A percentile compares a stretch with the other conserved stretches of the same genome.
Evolutionary conservation across 2,888 invertebrate genomes (phyloP).

Genomic region (Trachelus tabidus): DNA sequence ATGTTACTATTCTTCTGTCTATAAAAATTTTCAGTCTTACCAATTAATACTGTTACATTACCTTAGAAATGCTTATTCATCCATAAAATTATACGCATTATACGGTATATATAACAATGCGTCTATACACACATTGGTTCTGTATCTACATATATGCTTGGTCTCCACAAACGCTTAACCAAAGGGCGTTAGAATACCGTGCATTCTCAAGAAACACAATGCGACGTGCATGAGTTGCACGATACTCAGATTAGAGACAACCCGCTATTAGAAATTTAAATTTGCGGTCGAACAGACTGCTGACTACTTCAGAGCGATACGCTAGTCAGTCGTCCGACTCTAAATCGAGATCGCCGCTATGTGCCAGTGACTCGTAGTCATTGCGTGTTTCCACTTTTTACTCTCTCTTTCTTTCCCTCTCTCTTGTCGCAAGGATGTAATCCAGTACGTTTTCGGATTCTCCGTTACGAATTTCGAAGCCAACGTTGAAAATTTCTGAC

Average conservation of each 20-base stretch:
- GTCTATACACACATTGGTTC: neutral
- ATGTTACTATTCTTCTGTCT: neutral
- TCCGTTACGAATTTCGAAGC: neutral
- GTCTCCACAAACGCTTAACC: neutral
- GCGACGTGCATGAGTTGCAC: neutral
- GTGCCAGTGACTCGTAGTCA: neutral
- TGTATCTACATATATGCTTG: neutral
- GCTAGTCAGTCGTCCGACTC: neutral
- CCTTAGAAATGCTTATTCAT: neutral
- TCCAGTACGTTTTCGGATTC: neutral
- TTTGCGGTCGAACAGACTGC: neutral
- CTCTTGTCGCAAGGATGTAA: neutral
- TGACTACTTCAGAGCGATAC: neutral
- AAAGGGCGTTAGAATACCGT: neutral
- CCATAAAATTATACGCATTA: neutral
- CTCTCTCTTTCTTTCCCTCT: neutral
- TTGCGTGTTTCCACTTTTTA: neutral
- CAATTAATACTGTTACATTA: neutral
- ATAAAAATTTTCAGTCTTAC: neutral
- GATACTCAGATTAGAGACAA: neutral
- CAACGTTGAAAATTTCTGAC: neutral
- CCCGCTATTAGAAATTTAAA: neutral
- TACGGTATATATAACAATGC: neutral
- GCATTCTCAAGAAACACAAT: neutral
- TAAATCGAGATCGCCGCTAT: neutral